Percentiles rank a stretch among this genome's conserved stretches.
Conservation (phyloP, 2,797 vertebrate species). For the Meda fulgida region DNA sequence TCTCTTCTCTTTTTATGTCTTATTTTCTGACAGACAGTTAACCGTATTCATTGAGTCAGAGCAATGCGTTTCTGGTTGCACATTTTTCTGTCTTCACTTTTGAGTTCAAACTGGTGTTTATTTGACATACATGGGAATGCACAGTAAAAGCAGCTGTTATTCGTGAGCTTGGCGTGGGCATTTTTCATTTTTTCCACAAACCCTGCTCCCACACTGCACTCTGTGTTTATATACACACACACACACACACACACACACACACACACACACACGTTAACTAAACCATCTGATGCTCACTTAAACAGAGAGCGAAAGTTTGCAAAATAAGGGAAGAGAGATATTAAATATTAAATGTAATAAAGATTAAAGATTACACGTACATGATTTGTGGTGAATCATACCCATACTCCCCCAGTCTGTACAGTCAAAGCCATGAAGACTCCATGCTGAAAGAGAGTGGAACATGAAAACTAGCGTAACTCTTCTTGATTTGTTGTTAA, state of each 20-base stretch:
- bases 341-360: background rate
- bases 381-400: background rate
- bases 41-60: background rate
- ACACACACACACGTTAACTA: constrained; percentile 6
- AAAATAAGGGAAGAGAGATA: background rate
- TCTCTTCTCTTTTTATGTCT: background rate
- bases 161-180: background rate
- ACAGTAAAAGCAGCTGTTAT: constrained; percentile 19
- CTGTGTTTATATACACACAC: constrained; percentile 28
- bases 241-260: no score
- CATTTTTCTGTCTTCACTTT: background rate
- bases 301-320: background rate
- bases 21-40: background rate
- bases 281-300: constrained; percentile 22
- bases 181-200: background rate
- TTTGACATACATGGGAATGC: constrained; percentile 7
- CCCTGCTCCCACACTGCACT: constrained; percentile 16
- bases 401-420: background rate
- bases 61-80: background rate
- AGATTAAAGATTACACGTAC: background rate
- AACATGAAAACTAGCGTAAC: constrained; percentile 64
- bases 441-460: constrained; percentile 3
- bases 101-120: background rate
- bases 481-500: constrained; percentile 62
- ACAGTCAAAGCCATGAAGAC: constrained; percentile 12